Conservation (phyloP, 2,797 vertebrate species). For the Sebastes minor region DNA sequence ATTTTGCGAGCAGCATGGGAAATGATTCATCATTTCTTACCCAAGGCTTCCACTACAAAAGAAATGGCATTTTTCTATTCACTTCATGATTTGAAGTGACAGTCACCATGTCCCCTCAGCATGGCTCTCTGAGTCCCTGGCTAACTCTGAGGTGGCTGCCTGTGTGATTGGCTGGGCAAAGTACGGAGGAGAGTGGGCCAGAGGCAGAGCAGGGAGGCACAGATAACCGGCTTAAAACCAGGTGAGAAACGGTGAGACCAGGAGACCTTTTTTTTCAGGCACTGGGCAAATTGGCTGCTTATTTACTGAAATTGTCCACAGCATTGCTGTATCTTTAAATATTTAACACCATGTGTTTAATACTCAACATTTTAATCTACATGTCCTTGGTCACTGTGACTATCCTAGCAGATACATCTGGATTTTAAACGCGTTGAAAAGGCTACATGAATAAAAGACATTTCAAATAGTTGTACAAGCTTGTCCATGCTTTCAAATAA, state of each 20-base stretch:
- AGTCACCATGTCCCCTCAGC: conserved; percentile 50
- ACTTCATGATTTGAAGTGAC: conserved; percentile 52
- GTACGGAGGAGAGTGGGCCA: conserved; percentile 40
- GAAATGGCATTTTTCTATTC: conserved; percentile 51
- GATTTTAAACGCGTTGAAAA: neutral
- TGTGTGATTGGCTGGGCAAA: conserved; percentile 48
- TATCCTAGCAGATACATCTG: neutral
- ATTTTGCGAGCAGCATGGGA: conserved; percentile 25
- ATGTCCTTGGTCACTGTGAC: no score
- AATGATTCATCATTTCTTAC: conserved; percentile 45
- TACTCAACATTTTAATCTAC: neutral
- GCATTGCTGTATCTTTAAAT: neutral
- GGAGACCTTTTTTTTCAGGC: conserved; percentile 1
- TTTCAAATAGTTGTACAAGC: neutral
- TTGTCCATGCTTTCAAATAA: neutral
- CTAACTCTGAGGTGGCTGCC: conserved; percentile 40
- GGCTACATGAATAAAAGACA: neutral
- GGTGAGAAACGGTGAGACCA: conserved; percentile 45
- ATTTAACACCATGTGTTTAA: neutral
- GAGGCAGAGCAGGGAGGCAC: conserved; percentile 53
- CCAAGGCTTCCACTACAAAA: conserved; percentile 54
- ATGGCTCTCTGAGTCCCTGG: conserved; percentile 47
- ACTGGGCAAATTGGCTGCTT: conserved; percentile 8
- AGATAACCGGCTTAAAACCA: conserved; percentile 63
- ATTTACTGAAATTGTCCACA: conserved; percentile 13